phyloP scores from a whole-genome alignment of 64 coral and sea anemone genomes.

The Montipora sp. region DNA sequence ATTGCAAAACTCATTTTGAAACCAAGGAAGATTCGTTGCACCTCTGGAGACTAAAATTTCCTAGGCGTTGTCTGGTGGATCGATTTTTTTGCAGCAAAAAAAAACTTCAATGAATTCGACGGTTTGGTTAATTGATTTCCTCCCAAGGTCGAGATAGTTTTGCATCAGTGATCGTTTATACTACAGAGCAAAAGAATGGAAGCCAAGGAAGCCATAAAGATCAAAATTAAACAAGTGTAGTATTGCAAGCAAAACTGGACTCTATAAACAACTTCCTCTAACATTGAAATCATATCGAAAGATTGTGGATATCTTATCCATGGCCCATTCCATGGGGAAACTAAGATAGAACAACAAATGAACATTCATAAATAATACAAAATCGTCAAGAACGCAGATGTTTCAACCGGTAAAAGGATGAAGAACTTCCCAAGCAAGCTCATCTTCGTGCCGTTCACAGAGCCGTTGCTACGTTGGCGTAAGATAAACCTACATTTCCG shows the following conservation, averaged over 20 bases:
- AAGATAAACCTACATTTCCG: not conserved
- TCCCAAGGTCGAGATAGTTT: not conserved
- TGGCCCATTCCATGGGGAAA: constrained; percentile 28
- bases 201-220: constrained; percentile 53
- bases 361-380: constrained; percentile 97
- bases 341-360: constrained; percentile 82
- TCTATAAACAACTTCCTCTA: not conserved
- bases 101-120: not conserved
- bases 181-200: constrained; percentile 1
- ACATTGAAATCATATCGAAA: not conserved
- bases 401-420: constrained; percentile 68
- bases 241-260: not conserved
- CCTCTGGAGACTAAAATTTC: not conserved
- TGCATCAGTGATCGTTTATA: constrained; percentile 45
- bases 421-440: constrained; percentile 51
- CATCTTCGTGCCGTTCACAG: constrained; percentile 4
- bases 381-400: constrained; percentile 84
- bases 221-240: not conserved
- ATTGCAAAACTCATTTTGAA: not conserved
- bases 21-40: not conserved
- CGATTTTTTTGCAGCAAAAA: not conserved
- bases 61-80: constrained; percentile 12
- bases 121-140: not conserved
- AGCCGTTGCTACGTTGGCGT: not conserved
- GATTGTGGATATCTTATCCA: constrained; percentile 49